A percentile compares a stretch with the other conserved stretches of the same genome.
phyloP scores from a whole-genome alignment of 2,888 invertebrate species.

The Papilio elwesi region DNA sequence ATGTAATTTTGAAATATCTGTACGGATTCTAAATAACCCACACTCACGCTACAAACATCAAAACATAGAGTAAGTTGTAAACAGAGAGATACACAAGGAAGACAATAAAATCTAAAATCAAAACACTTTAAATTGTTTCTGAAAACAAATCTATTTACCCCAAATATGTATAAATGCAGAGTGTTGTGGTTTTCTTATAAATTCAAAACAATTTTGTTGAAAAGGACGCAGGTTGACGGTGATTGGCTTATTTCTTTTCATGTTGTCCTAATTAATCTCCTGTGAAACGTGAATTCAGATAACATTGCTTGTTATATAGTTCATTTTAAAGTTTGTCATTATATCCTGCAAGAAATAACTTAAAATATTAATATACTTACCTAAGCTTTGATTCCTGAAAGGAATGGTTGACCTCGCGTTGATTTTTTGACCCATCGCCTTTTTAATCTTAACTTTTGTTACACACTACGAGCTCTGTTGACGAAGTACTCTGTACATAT shows the following conservation, averaged over 20 bases:
- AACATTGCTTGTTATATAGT: too few relatives aligned
- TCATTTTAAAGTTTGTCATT: background rate
- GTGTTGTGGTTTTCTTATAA: too few relatives aligned
- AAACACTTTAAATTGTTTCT: background rate
- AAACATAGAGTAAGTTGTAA: slow-evolving; percentile 6
- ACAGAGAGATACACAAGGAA: background rate
- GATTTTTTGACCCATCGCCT: too few relatives aligned
- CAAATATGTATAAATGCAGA: too few relatives aligned
- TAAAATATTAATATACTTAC: background rate
- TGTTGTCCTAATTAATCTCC: too few relatives aligned
- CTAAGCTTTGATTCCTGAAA: background rate
- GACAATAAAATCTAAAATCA: too few relatives aligned
- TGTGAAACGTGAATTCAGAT: too few relatives aligned
- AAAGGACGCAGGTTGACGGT: too few relatives aligned
- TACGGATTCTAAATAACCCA: slow-evolving; percentile 7
- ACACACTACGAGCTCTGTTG: background rate
- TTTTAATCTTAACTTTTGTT: background rate
- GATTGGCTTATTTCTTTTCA: too few relatives aligned
- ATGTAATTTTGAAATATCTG: slow-evolving; percentile 23
- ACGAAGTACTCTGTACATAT: slow-evolving; percentile 27
- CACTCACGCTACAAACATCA: background rate
- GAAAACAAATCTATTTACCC: background rate
- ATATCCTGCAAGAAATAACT: background rate
- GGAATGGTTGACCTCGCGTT: background rate
- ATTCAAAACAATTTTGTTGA: too few relatives aligned